Evolutionary conservation across 2,797 vertebrate species (phyloP), one percentile per base, ranked within the genome.

Genomic region (Coilia nasus): DNA sequence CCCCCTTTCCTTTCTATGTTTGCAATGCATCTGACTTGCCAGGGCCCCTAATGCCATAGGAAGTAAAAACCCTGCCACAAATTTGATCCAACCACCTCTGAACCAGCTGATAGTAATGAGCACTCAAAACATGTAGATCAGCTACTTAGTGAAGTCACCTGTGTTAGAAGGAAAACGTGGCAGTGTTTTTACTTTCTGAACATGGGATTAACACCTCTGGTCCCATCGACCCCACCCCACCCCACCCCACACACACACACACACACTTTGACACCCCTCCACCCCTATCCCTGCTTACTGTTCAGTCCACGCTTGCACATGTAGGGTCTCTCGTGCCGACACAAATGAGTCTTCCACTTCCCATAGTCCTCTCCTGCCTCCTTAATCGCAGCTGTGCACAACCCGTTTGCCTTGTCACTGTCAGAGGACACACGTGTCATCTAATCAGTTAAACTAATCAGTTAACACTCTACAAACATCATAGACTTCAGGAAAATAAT

Each of bases 231-330:
- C n/a, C n/a, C n/a, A n/a, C n/a, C n/a, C n/a, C n/a, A n/a, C n/a
- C n/a, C n/a, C n/a, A n/a, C n/a, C n/a, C n/a, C n/a, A n/a, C n/a
- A n/a, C n/a, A n/a, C n/a, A n/a, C n/a, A n/a, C 3, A 47, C 25
- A 21, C 25, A n/a, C 41, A 1, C 2, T 82, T 31, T 11, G 46
- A 83, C 44, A n/a, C n/a, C n/a, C n/a, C n/a, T n/a, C n/a, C n/a
- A n/a, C n/a, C n/a, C n/a, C n/a, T n/a, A 41, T 5, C 35, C 35
- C 35, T 2, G 35, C 94, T 93, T 91, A 96, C 96, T 96, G 89
- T 94, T 96, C 82, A 96, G 86, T 0, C 90, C 90, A 17, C 93
- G 92, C 91, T 96, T 94, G 86, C 96, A 96, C 92, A 96, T 95
- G 90, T 93, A 96, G 0, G 96, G 95, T 15, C 95, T 93, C 87